These are phyloP conservation scores for Leptodactylus fallax DNA, from an alignment of 2,797 vertebrate genomes.

Conservation along the genomic window DNA sequence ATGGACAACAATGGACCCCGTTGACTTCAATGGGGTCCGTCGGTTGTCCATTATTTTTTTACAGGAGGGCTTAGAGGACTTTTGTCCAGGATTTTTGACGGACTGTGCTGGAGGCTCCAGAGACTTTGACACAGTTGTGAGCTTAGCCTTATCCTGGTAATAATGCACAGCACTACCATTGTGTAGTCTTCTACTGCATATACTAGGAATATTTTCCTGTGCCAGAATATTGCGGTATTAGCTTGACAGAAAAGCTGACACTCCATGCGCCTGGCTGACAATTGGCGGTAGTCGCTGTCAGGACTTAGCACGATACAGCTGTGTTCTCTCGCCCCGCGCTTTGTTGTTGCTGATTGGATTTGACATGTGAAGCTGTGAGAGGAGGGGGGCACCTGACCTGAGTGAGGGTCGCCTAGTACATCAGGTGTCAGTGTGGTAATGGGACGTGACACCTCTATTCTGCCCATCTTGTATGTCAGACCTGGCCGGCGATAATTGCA, in stretches of 20 bases:
- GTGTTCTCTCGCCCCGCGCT: slow-evolving; percentile 34
- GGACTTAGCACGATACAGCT: slow-evolving; percentile 20
- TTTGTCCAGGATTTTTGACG: too few species aligned
- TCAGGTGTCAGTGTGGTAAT: slow-evolving; percentile 96
- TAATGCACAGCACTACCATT: too few species aligned
- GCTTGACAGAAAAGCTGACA: slow-evolving; percentile 39
- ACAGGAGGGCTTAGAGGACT: too few species aligned
- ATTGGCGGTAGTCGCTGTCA: not conserved
- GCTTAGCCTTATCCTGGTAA: too few species aligned
- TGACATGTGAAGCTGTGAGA: slow-evolving; percentile 48
- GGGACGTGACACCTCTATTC: slow-evolving; percentile 99
- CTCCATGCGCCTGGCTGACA: not conserved
- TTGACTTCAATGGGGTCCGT: too few species aligned
- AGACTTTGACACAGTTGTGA: too few species aligned
- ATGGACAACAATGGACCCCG: too few species aligned
- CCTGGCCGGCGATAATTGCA: slow-evolving; percentile 54
- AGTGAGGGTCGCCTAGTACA: slow-evolving; percentile 87
- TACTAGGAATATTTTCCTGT: too few species aligned
- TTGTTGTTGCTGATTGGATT: slow-evolving; percentile 56
- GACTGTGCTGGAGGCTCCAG: too few species aligned
- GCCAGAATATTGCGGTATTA: not conserved
- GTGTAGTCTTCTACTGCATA: too few species aligned
- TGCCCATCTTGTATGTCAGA: slow-evolving; percentile 72
- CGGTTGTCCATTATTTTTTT: too few species aligned
- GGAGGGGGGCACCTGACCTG: slow-evolving; percentile 55